Evolutionary conservation across 2,888 invertebrate genomes (phyloP).

Genomic region (Odontomyia ornata): DNA sequence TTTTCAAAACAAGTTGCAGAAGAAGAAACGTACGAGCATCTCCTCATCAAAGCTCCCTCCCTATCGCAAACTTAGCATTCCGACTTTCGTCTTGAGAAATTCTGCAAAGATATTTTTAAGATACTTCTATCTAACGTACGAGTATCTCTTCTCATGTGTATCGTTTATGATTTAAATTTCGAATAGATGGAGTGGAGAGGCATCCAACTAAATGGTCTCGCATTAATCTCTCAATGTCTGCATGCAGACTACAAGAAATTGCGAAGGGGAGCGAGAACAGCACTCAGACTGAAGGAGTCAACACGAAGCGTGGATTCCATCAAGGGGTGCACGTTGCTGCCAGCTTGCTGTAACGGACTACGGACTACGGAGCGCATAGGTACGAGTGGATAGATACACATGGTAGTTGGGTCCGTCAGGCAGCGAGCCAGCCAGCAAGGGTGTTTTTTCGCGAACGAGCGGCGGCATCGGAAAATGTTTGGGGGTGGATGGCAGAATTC

Average conservation of each 20-base stretch:
- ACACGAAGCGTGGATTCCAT: not conserved
- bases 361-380: not conserved
- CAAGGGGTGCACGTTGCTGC: constrained; percentile 4
- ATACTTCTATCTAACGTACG: not conserved
- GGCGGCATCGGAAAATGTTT: not conserved
- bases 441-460: not conserved
- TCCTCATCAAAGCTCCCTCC: not conserved
- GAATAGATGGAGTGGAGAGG: not conserved
- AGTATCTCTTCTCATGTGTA: no score
- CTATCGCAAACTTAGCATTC: not conserved
- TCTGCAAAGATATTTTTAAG: not conserved
- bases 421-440: not conserved
- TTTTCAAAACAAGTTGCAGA: no score
- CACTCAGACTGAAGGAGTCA: no score
- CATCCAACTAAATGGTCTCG: not conserved
- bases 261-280: no score
- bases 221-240: not conserved
- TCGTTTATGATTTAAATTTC: not conserved
- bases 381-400: not conserved
- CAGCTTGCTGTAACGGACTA: not conserved
- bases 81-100: not conserved
- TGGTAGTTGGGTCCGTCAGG: not conserved
- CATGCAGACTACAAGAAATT: not conserved
- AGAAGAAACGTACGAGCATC: not conserved
- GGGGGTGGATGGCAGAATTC: constrained; percentile 25